Evolutionary conservation across 2,888 invertebrate species (phyloP), one percentile per base, ranked within the genome.

Genomic region (Clanis bilineata): DNA sequence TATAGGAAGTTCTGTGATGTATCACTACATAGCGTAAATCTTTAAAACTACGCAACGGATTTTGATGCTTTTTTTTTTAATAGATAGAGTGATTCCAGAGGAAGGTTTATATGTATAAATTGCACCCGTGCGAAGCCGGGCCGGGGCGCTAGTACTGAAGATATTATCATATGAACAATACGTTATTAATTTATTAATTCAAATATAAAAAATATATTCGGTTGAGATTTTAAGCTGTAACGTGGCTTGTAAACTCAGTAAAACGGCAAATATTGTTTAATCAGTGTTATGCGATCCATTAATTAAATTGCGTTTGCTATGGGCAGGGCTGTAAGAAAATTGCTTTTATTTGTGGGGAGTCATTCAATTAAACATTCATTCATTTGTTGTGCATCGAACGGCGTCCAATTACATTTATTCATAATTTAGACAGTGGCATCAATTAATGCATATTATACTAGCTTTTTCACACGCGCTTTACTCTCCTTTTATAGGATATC

Each of bases 271-370:
- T 59, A 57, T 83, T 83, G 77, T 84, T 80, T 85, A 83, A 86
- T 87, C 86, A 83, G 79, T 83, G 80, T 83, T 83, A 85, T 86
- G 82, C 77, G 74, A 73, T 69, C 81, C 83, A 86, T 88, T 88
- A 86, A 87, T 87, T 83, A 83, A 85, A 88, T 88, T 86, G 88
- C 79, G 67, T 73, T 75, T 67, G 76, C 76, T 70, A 71, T 76
- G 79, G 83, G 80, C 76, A 70, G 74, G 81, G 82, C 82, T 74
- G 72, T 83, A 82, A 86, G 85, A 88, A 86, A 85, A 87, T 87
- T 85, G 80, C 81, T 86, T 87, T 87, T 88, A 88, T 88, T 87
- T 85, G 85, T 86, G 81, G 86, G 84, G 80, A 82, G 80, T 80
- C 83, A 82, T 85, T 86, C 79, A 82, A 86, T 85, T 86, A 85